Percentiles rank a stretch among this genome's conserved stretches.
phyloP scores from a whole-genome alignment of 2,797 vertebrate genomes.

The Cryptoprocta ferox region DNA sequence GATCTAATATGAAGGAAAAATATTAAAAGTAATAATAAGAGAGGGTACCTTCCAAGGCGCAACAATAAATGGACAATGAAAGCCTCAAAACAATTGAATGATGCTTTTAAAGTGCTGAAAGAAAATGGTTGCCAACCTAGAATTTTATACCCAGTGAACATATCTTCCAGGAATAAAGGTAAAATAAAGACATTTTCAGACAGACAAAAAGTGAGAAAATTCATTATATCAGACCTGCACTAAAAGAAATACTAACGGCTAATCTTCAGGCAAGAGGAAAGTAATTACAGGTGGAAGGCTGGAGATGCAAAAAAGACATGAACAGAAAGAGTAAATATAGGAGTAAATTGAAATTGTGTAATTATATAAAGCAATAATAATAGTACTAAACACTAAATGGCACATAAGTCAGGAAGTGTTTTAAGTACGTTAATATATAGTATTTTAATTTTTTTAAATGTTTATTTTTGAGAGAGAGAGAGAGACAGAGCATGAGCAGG shows the following conservation, averaged over 20 bases:
- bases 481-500: too few relatives aligned
- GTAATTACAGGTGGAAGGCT: neutral
- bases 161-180: neutral
- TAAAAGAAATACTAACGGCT: neutral
- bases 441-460: conserved; percentile 3
- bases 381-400: neutral
- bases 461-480: too few relatives aligned
- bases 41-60: neutral
- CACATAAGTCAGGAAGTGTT: neutral
- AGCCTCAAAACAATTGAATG: neutral
- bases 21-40: neutral
- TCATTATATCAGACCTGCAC: neutral
- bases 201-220: neutral
- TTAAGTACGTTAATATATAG: neutral
- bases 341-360: neutral
- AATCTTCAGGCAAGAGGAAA: neutral
- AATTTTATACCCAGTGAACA: neutral
- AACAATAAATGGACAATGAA: neutral
- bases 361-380: neutral
- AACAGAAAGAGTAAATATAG: neutral
- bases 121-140: neutral
- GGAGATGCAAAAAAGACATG: neutral
- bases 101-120: neutral
- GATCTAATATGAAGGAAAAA: neutral
- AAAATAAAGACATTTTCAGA: conserved; percentile 22